These are phyloP conservation scores for Poicephalus gulielmi DNA, from an alignment of 2,113 vertebrate genomes.

Conservation along the genomic window DNA sequence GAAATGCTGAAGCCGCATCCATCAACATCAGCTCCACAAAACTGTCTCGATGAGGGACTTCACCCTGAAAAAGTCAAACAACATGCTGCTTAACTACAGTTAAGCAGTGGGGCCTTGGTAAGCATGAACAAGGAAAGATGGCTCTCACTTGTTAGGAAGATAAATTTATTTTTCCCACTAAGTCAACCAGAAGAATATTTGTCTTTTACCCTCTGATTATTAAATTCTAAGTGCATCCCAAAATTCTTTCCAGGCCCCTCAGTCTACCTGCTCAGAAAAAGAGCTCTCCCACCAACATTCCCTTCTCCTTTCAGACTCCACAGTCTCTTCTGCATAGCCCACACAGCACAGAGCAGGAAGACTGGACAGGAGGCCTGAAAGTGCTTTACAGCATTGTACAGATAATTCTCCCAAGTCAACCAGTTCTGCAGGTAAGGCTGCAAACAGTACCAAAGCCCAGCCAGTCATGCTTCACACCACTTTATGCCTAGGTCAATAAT, in stretches of 20 bases:
- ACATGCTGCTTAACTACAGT: background rate
- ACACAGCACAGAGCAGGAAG: background rate
- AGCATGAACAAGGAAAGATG: background rate
- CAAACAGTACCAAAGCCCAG: background rate
- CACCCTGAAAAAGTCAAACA: background rate
- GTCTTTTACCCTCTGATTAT: background rate
- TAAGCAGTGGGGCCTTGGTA: background rate
- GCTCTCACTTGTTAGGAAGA: background rate
- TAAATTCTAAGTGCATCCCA: background rate
- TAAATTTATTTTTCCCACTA: background rate
- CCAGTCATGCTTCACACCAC: background rate
- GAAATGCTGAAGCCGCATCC: background rate
- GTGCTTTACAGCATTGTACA: background rate
- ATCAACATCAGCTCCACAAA: background rate
- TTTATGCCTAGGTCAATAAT: background rate
- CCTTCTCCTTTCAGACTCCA: background rate
- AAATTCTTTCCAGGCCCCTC: background rate
- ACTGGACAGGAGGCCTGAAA: background rate
- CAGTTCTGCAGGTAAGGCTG: background rate
- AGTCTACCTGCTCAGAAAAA: background rate
- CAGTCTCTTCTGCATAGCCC: background rate
- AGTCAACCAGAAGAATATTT: background rate
- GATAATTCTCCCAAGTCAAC: background rate
- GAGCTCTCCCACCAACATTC: background rate
- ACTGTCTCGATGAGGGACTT: background rate